Evolutionary conservation across 2,113 vertebrate species (phyloP).

Genomic region (Brachyistius frenatus): DNA sequence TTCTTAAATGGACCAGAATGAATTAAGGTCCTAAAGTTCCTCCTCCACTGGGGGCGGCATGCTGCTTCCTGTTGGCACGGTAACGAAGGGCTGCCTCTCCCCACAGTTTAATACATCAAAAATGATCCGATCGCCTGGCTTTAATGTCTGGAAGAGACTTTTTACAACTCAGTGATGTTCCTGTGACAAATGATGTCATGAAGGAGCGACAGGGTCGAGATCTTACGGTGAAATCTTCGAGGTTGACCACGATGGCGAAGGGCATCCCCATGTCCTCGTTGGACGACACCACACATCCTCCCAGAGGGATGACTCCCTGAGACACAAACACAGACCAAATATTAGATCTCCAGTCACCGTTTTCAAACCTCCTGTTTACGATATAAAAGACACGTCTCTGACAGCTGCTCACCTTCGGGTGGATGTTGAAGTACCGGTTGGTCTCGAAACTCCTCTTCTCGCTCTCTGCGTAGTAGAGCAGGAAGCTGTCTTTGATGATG

Average conservation of each 20-base stretch:
- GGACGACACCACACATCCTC: conserved; percentile 92
- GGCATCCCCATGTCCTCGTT: conserved; percentile 94
- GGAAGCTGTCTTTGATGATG: conserved; percentile 98
- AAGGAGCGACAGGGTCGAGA: too few species aligned
- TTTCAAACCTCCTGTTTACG: too few species aligned
- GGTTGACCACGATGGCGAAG: conserved; percentile 93
- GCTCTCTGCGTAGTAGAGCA: conserved; percentile 95
- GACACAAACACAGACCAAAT: not conserved
- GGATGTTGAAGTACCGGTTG: conserved; percentile 96
- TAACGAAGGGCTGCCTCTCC: too few species aligned
- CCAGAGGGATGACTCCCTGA: conserved; percentile 96
- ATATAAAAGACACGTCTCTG: not conserved
- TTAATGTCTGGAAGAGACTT: too few species aligned
- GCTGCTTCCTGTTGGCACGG: too few species aligned
- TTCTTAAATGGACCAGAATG: too few species aligned
- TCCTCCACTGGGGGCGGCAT: too few species aligned
- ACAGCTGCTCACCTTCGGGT: conserved; percentile 90
- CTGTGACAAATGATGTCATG: not conserved
- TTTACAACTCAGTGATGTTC: too few species aligned
- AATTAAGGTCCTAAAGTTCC: too few species aligned
- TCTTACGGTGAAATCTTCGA: conserved; percentile 95
- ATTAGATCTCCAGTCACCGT: too few species aligned
- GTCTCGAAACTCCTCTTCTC: conserved; percentile 95
- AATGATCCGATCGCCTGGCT: too few species aligned
- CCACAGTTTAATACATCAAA: too few species aligned